phyloP scores from a whole-genome alignment of 2,888 invertebrate species.

The Geophilus truncorum region DNA sequence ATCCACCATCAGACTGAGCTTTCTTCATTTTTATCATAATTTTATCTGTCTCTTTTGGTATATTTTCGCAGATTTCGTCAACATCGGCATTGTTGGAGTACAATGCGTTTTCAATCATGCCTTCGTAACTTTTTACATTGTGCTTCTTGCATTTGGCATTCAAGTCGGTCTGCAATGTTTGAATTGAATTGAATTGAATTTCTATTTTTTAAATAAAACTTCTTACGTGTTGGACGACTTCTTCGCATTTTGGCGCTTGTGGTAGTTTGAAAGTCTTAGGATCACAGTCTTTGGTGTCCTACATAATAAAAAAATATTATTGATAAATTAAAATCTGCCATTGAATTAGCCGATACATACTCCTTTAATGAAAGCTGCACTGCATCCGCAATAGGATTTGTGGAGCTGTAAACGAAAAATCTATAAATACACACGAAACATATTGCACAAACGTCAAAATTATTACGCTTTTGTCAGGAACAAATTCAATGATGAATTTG shows the following conservation, averaged over 20 bases:
- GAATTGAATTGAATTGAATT: neutral
- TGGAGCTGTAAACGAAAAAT: neutral
- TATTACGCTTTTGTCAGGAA: neutral
- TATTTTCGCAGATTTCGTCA: conserved; percentile 1
- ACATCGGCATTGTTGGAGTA: neutral
- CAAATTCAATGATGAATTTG: neutral
- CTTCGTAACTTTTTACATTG: neutral
- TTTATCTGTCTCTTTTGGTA: neutral
- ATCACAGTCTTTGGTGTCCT: neutral
- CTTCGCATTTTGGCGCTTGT: neutral
- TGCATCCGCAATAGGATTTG: neutral
- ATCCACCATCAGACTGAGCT: too few species aligned
- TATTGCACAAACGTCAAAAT: neutral
- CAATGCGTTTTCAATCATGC: neutral
- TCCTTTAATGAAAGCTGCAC: neutral
- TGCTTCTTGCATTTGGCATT: neutral
- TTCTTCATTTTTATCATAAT: neutral
- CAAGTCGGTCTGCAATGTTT: neutral
- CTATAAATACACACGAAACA: neutral
- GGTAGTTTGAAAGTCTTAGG: neutral
- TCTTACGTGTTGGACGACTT: neutral
- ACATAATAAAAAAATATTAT: neutral
- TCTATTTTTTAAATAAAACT: neutral
- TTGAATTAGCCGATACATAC: neutral
- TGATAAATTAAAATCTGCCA: neutral